Conservation (phyloP, 2,888 invertebrate genomes). For the Amiota mariae region DNA sequence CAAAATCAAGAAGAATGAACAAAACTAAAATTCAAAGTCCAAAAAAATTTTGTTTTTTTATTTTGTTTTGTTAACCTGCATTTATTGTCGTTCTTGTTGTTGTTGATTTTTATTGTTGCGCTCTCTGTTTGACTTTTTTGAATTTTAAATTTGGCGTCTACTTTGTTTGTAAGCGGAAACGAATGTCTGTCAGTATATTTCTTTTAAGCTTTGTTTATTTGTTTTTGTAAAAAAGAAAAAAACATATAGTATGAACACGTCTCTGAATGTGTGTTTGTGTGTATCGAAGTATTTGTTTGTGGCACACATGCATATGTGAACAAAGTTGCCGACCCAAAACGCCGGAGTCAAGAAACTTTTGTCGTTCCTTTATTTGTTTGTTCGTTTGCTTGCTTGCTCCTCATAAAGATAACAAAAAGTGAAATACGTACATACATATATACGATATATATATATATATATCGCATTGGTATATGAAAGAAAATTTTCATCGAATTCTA, state of each 20-base stretch:
- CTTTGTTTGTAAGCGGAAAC: slow-evolving; percentile 67
- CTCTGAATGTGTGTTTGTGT: slow-evolving; percentile 17
- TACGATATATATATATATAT: background rate
- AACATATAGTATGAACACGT: background rate
- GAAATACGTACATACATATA: background rate
- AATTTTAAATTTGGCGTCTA: slow-evolving; percentile 69
- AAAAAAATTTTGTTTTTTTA: background rate
- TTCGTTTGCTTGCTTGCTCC: background rate
- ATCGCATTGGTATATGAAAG: slow-evolving; percentile 6
- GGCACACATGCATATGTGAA: slow-evolving; percentile 21
- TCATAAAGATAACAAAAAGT: background rate
- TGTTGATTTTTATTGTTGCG: slow-evolving; percentile 33
- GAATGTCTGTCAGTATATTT: slow-evolving; percentile 65
- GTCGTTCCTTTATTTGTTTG: slow-evolving; percentile 34
- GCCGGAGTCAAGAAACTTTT: slow-evolving; percentile 60
- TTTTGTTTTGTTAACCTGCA: background rate
- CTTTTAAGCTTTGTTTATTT: slow-evolving; percentile 47
- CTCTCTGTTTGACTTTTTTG: slow-evolving; percentile 50
- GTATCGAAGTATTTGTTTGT: background rate
- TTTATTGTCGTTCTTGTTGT: slow-evolving; percentile 31
- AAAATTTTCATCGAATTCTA: background rate
- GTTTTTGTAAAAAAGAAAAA: background rate
- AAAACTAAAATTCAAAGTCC: background rate
- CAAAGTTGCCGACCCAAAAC: slow-evolving; percentile 57
- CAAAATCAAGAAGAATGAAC: background rate